Evolutionary conservation across 2,113 vertebrate genomes (phyloP).

Genomic region (Spilogale gracilis): DNA sequence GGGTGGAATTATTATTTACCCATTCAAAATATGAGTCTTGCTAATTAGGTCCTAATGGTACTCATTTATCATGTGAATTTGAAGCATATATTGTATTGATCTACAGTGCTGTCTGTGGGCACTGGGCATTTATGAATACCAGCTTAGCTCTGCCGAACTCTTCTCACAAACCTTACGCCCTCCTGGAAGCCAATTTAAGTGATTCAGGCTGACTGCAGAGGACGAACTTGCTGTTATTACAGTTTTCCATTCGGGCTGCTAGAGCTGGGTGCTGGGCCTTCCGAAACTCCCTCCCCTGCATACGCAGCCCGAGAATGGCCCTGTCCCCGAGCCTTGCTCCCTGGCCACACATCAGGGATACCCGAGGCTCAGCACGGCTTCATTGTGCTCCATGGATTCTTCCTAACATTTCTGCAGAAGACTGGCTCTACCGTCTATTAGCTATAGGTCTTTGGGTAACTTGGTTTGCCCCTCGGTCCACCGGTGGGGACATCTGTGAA

Average conservation of each 20-base stretch:
- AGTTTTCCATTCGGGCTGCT: fast-evolving
- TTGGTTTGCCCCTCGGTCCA: background rate
- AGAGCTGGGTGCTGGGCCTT: background rate
- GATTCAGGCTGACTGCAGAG: background rate
- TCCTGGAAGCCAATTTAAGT: background rate
- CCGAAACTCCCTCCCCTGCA: fast-evolving
- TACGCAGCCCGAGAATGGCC: fast-evolving
- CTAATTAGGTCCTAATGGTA: constrained; percentile 81
- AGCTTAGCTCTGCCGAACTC: constrained; percentile 9
- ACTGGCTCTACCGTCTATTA: background rate
- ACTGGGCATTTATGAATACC: constrained; percentile 40
- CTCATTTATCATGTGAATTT: constrained; percentile 65
- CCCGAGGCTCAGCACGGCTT: fast-evolving
- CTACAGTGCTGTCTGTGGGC: background rate
- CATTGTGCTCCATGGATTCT: background rate
- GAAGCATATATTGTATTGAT: constrained; percentile 69
- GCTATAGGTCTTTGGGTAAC: background rate
- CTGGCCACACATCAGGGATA: background rate
- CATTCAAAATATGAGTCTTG: constrained; percentile 75
- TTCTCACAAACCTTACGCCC: constrained; percentile 49
- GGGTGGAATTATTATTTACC: constrained; percentile 76
- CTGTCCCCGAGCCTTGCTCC: background rate
- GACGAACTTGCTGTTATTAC: fast-evolving
- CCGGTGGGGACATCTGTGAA: background rate
- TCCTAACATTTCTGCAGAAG: background rate